These are phyloP conservation scores for Piprites chloris DNA, from an alignment of 2,113 vertebrate species.

Conservation along the genomic window DNA sequence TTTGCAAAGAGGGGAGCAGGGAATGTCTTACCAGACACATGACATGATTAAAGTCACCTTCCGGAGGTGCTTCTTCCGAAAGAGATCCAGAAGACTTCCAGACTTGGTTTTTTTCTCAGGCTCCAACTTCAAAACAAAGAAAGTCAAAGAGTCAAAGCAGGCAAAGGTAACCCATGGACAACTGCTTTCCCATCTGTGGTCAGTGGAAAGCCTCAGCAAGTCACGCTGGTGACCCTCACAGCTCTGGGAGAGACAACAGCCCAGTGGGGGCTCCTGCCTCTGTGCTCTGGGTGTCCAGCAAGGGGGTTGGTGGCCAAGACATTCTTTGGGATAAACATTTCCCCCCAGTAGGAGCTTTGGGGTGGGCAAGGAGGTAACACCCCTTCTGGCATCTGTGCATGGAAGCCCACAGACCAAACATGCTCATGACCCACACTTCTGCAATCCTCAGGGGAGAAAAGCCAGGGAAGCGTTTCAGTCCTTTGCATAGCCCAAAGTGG, in stretches of 20 bases:
- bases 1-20: background rate
- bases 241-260: background rate
- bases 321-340: background rate
- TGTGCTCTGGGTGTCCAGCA: background rate
- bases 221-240: background rate
- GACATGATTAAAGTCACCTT: conserved; percentile 70
- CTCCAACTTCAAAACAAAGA: background rate
- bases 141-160: background rate
- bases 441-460: background rate
- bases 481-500: background rate
- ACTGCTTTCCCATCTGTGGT: background rate
- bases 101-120: background rate
- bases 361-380: background rate
- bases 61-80: background rate
- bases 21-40: conserved; percentile 78
- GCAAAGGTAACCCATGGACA: background rate
- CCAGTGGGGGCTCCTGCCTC: background rate
- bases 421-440: background rate
- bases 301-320: background rate
- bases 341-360: background rate
- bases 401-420: background rate
- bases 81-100: conserved; percentile 7
- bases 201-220: background rate
- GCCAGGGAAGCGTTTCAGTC: background rate
- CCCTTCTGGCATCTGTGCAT: background rate